Base-by-base conservation (phyloP, 2,888 invertebrate species). In the Melanargia galathea region DNA sequence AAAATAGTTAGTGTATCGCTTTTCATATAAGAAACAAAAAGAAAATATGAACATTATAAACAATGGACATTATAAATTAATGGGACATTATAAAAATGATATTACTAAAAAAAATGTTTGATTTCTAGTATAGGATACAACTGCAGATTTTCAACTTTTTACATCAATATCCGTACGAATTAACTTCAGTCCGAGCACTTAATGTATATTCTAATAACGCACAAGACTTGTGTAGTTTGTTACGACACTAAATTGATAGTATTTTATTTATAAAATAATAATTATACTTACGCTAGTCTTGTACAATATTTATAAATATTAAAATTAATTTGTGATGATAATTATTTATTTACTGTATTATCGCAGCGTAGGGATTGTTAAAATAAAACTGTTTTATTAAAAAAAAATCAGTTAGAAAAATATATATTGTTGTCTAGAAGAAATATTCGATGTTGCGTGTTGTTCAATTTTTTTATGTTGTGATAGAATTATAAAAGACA, bases 241-340 rank as follows among this genome's bases (percentile, higher is more conserved):
- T 13, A 38, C 1, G 11, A 11, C 13, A 30, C 43, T 1, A 43
- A 18, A 43, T 18, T 1, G 8, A 18, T 43, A 7, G 16, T 43
- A 16, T 18, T 18, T 24, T 24, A 46, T 22, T 30, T 26, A 49
- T 1, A n/a, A 8, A 49, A 49, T 26, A 16, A 1, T 11, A 18
- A 22, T 48, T 49, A 49, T 46, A 10, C 22, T 20, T 60, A 55
- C 10, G 30, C 46, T 61, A 35, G 46, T 18, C 46, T 46, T 35
- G 45, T 56, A 59, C 62, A 40, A n/a, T 30, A 49, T 61, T 43
- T 43, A 40, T 43, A 40, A 38, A 24, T 54, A 43, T 22, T 61
- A 63, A 38, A 35, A 20, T 13, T 59, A 48, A 52, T 43, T 64
- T 70, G 73, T 72, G 70, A 72, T 70, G 66, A 62, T 64, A 30